Evolutionary conservation across 2,113 vertebrate genomes (phyloP), one percentile per base, ranked within the genome.

Genomic region (Percina caprodes): DNA sequence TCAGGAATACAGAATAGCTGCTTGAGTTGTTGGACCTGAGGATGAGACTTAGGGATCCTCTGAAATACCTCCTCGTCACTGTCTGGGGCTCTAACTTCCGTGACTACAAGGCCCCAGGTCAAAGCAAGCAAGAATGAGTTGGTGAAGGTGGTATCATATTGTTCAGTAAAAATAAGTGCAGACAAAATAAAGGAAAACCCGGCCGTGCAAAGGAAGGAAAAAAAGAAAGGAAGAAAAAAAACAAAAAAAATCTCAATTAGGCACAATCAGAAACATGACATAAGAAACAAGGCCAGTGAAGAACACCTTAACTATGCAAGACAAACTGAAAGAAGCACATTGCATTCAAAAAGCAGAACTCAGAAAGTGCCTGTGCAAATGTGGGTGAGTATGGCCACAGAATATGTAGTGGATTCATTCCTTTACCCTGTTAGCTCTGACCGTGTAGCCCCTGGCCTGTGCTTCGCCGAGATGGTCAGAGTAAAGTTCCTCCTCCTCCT

Each of bases 41-140:
- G 91, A 0, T 97, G 97, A 52, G 97, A 94, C 90, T 97, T 97
- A 58, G 98, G 92, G 79, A 99, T 96, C 90, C 94, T 96, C 93
- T 98, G 97, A 86, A 97, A 89, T 88, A 97, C 93, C 75, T 99
- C 97, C 87, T 99, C 98, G 67, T 99, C 98, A 35, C 98, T 99
- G 95, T 99, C 98, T 54, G 95, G 66, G 35, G 92, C 90, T 97
- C 96, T 88, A 94, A 94, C 74, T 89, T 93, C 85, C 95, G 92
- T 66, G 94, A 93, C 90, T 97, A 91, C 48, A 52, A 23, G 16
- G 46, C 49, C 77, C 58, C 18, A 59, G 48, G 52, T 74, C 35
- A 69, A 74, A 76, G 62, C 46, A 60, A 60, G 86, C 77, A 82
- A 86, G 74, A 62, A 49, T 2, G 76, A 62, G 86, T 82, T 46